A percentile compares a stretch with the other conserved stretches of the same genome.
Evolutionary conservation across 2,113 vertebrate species (phyloP).

Genomic region (Phalacrocorax carbo): DNA sequence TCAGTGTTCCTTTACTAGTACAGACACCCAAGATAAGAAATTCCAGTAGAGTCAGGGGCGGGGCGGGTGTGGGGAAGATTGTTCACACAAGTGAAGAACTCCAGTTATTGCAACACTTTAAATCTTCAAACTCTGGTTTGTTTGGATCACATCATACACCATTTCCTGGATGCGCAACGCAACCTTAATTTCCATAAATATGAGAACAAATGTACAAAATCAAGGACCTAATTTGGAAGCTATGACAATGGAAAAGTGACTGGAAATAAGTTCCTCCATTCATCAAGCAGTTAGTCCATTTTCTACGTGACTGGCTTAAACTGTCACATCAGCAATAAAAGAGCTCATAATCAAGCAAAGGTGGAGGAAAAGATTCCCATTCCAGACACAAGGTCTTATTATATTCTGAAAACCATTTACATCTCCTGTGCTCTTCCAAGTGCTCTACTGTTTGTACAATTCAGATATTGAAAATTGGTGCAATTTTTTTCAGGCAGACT

Average conservation of each 20-base stretch:
- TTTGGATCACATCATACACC: not conserved
- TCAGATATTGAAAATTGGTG: not conserved
- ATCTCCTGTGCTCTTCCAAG: not conserved
- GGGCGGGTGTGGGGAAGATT: not conserved
- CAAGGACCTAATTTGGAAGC: not conserved
- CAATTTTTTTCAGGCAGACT: not conserved
- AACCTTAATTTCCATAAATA: not conserved
- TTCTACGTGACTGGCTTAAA: not conserved
- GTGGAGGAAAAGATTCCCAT: not conserved
- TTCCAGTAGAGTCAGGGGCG: not conserved
- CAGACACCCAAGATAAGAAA: not conserved
- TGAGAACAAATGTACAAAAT: not conserved
- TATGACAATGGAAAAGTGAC: not conserved
- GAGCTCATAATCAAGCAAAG: not conserved
- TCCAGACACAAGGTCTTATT: not conserved
- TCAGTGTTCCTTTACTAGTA: not conserved
- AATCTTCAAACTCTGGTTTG: not conserved
- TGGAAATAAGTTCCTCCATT: not conserved
- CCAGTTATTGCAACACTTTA: not conserved
- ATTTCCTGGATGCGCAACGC: not conserved
- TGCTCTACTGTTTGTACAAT: not conserved
- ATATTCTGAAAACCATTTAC: not conserved
- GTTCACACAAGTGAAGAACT: not conserved
- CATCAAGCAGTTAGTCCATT: not conserved
- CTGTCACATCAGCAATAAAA: not conserved